Percentiles rank a stretch among this genome's conserved stretches.
Evolutionary conservation across 2,888 invertebrate genomes (phyloP).

Genomic region (Hypolimnas misippus): DNA sequence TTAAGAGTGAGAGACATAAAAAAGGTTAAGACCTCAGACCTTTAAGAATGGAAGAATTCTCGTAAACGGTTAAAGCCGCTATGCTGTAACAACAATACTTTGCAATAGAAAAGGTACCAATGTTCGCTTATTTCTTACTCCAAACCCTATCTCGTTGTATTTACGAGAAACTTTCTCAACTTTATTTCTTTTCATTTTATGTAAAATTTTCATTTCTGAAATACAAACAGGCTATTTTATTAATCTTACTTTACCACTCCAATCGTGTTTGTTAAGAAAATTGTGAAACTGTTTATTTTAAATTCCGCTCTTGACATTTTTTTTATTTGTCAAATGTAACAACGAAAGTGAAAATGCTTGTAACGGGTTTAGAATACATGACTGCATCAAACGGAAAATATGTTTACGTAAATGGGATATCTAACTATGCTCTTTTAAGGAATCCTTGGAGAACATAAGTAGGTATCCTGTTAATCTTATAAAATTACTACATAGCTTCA

Average conservation of each 20-base stretch:
- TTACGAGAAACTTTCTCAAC: background rate
- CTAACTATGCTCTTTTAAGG: no score
- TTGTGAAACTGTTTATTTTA: no score
- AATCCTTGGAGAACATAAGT: no score
- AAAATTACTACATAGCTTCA: no score
- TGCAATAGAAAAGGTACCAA: slow-evolving; percentile 50
- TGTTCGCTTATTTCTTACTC: slow-evolving; percentile 48
- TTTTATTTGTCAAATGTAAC: no score
- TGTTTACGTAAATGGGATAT: no score
- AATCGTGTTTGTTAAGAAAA: background rate
- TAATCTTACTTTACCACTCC: background rate
- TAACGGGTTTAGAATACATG: no score
- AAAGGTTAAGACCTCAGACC: slow-evolving; percentile 18
- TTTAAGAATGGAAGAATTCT: slow-evolving; percentile 21
- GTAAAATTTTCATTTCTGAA: slow-evolving; percentile 1
- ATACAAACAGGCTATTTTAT: background rate
- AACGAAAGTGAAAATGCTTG: no score
- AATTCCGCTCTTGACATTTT: no score
- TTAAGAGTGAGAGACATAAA: background rate
- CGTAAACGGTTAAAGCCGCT: slow-evolving; percentile 41
- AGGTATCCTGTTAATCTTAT: no score
- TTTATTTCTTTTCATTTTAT: background rate
- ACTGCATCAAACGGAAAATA: no score
- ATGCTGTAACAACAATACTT: slow-evolving; percentile 54
- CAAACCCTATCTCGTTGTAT: slow-evolving; percentile 5